Conservation (phyloP, 2,797 vertebrate species). For the Ceryle rudis region DNA sequence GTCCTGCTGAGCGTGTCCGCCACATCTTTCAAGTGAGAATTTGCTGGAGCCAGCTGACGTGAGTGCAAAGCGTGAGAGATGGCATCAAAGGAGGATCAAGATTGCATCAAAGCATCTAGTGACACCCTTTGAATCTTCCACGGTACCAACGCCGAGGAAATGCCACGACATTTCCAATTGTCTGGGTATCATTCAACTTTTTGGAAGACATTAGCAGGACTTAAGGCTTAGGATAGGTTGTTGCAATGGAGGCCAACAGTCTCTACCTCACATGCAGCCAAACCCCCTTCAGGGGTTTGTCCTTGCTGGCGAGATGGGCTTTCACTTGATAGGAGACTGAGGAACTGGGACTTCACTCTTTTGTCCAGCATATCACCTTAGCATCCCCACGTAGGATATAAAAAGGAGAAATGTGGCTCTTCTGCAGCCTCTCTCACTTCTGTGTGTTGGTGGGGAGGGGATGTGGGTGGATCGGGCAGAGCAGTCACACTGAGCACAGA, state of each 20-base stretch:
- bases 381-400: not conserved
- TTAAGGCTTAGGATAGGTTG: not conserved
- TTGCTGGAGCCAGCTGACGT: not conserved
- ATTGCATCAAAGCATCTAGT: not conserved
- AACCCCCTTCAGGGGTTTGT: not conserved
- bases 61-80: rapidly evolving
- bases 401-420: not conserved
- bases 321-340: not conserved
- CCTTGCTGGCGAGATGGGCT: not conserved
- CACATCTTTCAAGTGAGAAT: not conserved
- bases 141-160: not conserved
- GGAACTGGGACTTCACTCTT: not conserved
- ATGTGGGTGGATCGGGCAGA: not conserved
- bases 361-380: not conserved
- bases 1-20: not conserved
- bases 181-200: not conserved
- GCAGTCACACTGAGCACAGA: not conserved
- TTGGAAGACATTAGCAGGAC: not conserved
- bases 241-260: not conserved
- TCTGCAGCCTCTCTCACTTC: not conserved
- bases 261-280: not conserved
- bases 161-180: rapidly evolving
- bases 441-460: not conserved
- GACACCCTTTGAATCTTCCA: not conserved
- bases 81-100: not conserved